Evolutionary conservation across 2,888 invertebrate species (phyloP).

Genomic region (Perithous albicinctus): DNA sequence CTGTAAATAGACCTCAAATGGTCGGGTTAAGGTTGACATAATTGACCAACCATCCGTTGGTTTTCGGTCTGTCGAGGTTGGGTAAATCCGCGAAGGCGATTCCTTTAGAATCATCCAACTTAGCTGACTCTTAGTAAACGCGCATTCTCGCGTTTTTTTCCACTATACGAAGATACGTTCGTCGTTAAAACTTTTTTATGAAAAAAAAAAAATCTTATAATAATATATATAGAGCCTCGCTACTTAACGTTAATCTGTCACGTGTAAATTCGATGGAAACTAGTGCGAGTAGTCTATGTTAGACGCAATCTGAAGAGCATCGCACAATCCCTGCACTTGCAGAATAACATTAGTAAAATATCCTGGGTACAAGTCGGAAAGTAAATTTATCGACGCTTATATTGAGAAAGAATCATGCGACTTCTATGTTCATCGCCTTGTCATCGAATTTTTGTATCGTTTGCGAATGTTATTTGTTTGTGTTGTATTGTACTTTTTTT

Average conservation of each 20-base stretch:
- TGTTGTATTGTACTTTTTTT: constrained; percentile 12
- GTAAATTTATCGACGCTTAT: constrained; percentile 31
- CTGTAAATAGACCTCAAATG: too few species aligned
- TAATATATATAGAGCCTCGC: constrained; percentile 52
- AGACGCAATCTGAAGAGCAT: constrained; percentile 64
- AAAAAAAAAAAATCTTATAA: constrained; percentile 16
- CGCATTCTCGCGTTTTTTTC: constrained; percentile 60
- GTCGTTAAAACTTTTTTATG: constrained; percentile 54
- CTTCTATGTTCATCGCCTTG: background rate
- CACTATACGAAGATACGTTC: constrained; percentile 45
- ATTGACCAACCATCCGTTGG: too few species aligned
- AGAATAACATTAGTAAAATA: constrained; percentile 49
- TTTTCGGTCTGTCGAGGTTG: too few species aligned
- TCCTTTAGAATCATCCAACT: constrained; percentile 25
- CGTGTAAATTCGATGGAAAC: constrained; percentile 52
- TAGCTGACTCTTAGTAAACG: constrained; percentile 26
- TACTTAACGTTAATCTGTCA: constrained; percentile 52
- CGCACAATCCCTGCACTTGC: constrained; percentile 68
- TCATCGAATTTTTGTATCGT: constrained; percentile 3
- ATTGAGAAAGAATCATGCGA: constrained; percentile 8
- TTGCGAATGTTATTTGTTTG: constrained; percentile 11
- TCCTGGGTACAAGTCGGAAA: constrained; percentile 43
- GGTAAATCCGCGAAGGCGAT: too few species aligned
- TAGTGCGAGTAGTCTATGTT: constrained; percentile 61
- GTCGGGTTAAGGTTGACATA: too few species aligned